Conservation (phyloP, 2,797 vertebrate species). For the Sebastes wilsoni region DNA sequence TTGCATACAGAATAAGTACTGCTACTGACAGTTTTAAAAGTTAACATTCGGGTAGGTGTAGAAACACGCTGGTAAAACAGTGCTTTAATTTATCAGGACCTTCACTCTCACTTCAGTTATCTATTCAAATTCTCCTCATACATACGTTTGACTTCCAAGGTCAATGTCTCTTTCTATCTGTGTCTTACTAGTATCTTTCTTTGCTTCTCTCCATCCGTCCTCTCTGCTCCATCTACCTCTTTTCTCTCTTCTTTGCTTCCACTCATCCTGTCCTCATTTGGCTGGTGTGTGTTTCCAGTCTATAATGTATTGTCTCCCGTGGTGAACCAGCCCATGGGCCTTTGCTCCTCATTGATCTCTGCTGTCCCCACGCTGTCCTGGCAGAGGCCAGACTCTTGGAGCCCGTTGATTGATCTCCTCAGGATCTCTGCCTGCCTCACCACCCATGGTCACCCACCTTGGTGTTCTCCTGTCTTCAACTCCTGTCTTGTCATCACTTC, state of each 20-base stretch:
- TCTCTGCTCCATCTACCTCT: not conserved
- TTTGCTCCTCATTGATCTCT: conserved; percentile 77
- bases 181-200: not conserved
- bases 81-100: conserved; percentile 6
- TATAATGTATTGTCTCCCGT: conserved; percentile 59
- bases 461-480: conserved; percentile 3
- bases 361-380: conserved; percentile 41
- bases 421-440: conserved; percentile 22
- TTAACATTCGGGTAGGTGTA: not conserved
- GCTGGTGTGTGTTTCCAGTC: conserved; percentile 31
- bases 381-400: conserved; percentile 54
- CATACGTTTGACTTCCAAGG: not conserved
- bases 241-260: not conserved
- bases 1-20: not conserved
- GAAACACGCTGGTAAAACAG: not conserved
- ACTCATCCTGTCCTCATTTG: not conserved
- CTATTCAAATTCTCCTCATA: not conserved
- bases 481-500: not conserved
- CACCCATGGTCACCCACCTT: not conserved
- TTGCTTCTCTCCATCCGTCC: not conserved
- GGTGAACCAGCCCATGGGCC: conserved; percentile 62
- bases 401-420: conserved; percentile 68
- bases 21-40: not conserved
- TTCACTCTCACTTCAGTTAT: not conserved
- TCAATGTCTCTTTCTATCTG: not conserved